Evolutionary conservation across 2,888 invertebrate species (phyloP).

Genomic region (Cyrtodaria siliqua): DNA sequence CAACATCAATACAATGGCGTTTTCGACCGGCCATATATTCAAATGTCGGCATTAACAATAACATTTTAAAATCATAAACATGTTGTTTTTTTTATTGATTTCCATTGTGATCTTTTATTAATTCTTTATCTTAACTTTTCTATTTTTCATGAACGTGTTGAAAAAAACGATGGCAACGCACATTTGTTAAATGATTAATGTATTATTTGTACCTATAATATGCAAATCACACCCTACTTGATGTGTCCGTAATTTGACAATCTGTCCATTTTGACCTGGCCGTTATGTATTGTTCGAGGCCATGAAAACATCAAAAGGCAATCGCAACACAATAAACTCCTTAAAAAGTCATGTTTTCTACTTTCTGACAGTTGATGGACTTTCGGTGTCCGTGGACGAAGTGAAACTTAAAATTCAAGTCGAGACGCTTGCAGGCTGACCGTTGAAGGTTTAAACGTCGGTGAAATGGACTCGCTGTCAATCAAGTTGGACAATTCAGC

Average conservation of each 20-base stretch:
- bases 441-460: slow-evolving; percentile 27
- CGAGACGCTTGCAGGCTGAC: slow-evolving; percentile 12
- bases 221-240: slow-evolving; percentile 43
- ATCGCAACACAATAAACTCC: slow-evolving; percentile 29
- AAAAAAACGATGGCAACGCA: too few relatives aligned
- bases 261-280: slow-evolving; percentile 39
- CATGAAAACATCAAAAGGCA: slow-evolving; percentile 31
- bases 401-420: slow-evolving; percentile 39
- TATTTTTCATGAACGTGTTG: too few relatives aligned
- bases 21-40: too few relatives aligned
- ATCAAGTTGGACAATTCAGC: slow-evolving; percentile 17
- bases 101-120: too few relatives aligned
- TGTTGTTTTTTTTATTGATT: too few relatives aligned
- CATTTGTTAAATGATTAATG: too few relatives aligned
- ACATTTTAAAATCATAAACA: too few relatives aligned
- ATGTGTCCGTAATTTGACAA: slow-evolving; percentile 41
- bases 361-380: slow-evolving; percentile 20
- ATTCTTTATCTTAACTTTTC: too few relatives aligned
- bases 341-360: slow-evolving; percentile 40
- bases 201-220: slow-evolving; percentile 3
- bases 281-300: slow-evolving; percentile 9
- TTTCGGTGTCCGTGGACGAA: slow-evolving; percentile 25
- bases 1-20: too few relatives aligned
- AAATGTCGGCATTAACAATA: too few relatives aligned
- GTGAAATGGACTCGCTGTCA: slow-evolving; percentile 27